Evolutionary conservation across 2,113 vertebrate genomes (phyloP).

Genomic region (Engraulis encrasicolus): DNA sequence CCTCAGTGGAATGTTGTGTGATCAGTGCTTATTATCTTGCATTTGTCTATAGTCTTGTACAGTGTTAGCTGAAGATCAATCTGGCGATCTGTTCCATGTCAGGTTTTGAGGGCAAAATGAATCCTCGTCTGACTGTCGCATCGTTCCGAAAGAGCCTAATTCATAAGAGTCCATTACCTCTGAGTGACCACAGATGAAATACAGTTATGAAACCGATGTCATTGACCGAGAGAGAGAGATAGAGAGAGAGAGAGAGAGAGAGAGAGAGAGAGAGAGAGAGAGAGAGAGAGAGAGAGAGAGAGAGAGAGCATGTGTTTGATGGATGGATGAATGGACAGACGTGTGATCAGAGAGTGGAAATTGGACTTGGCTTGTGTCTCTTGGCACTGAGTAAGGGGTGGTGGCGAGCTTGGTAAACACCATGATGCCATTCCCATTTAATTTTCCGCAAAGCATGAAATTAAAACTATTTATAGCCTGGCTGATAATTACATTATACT

Average conservation of each 20-base stretch:
- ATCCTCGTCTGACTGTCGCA: slow-evolving; percentile 37
- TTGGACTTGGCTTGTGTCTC: slow-evolving; percentile 71
- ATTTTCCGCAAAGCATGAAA: slow-evolving; percentile 78
- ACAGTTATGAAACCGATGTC: slow-evolving; percentile 50
- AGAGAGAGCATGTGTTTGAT: too few species aligned
- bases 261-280: too few species aligned
- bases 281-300: too few species aligned
- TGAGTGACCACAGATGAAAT: slow-evolving; percentile 54
- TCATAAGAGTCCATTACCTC: neutral
- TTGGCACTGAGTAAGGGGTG: slow-evolving; percentile 63
- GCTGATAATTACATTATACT: slow-evolving; percentile 79
- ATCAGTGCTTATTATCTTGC: slow-evolving; percentile 38
- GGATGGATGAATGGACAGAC: slow-evolving; percentile 65
- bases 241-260: too few species aligned
- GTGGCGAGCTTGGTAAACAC: slow-evolving; percentile 71
- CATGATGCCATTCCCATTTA: slow-evolving; percentile 67
- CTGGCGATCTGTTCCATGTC: too few species aligned
- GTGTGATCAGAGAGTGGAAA: slow-evolving; percentile 62
- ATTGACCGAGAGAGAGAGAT: slow-evolving; percentile 60
- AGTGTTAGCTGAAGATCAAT: too few species aligned
- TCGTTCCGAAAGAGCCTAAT: slow-evolving; percentile 40
- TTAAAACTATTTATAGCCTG: slow-evolving; percentile 77
- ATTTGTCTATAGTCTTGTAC: slow-evolving; percentile 45
- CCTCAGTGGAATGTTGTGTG: slow-evolving; percentile 34
- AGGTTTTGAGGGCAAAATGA: slow-evolving; percentile 47